Percentiles rank a stretch among this genome's conserved stretches.
Evolutionary conservation across 30 jellyfish, hydroid and myxozoan species (phyloP).

Genomic region (Mastigias papua): DNA sequence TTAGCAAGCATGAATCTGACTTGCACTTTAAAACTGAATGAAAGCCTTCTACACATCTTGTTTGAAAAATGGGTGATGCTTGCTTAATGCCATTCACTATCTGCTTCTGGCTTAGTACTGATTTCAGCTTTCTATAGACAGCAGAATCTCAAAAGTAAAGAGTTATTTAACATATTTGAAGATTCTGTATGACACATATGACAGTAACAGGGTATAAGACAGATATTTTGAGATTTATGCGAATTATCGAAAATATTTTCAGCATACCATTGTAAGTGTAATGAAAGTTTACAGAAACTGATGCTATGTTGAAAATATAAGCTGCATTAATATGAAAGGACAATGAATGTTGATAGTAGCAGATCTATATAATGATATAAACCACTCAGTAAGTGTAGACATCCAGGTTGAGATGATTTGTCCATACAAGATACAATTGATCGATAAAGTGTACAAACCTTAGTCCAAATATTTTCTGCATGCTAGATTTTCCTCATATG

Average conservation of each 20-base stretch:
- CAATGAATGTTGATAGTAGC: no score
- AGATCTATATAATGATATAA: not conserved
- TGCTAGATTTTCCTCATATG: slow-evolving; percentile 11
- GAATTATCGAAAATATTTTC: no score
- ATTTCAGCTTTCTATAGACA: slow-evolving; percentile 22
- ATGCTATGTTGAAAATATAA: no score
- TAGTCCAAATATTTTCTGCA: slow-evolving; percentile 20
- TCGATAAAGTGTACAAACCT: slow-evolving; percentile 4
- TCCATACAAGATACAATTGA: not conserved
- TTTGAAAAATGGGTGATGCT: slow-evolving; percentile 50
- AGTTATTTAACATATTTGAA: not conserved
- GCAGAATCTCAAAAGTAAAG: slow-evolving; percentile 29
- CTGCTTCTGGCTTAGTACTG: slow-evolving; percentile 20
- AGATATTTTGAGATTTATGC: not conserved
- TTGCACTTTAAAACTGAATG: slow-evolving; percentile 40
- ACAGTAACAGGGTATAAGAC: not conserved
- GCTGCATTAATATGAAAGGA: no score
- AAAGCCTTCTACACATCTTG: slow-evolving; percentile 61
- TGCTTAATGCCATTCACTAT: slow-evolving; percentile 26
- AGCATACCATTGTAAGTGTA: no score
- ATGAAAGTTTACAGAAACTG: no score
- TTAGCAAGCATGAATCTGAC: slow-evolving; percentile 32
- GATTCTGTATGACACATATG: not conserved
- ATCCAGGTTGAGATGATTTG: not conserved
- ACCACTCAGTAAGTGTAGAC: not conserved